phyloP scores from a whole-genome alignment of 2,888 invertebrate species.

The Myathropa florea region DNA sequence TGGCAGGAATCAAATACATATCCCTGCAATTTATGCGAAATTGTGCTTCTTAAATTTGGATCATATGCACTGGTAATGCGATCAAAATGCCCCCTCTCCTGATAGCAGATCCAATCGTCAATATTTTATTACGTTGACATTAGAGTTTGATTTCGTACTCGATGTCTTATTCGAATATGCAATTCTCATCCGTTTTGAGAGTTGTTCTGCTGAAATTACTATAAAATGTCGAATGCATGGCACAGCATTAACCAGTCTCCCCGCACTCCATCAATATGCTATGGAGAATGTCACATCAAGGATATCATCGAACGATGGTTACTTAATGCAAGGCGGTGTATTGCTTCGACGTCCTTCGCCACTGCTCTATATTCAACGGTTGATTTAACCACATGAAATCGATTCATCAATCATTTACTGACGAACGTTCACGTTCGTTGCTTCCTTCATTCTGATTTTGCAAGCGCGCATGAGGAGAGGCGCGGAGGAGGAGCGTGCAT shows the following conservation, averaged over 20 bases:
- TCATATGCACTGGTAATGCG: background rate
- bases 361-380: slow-evolving; percentile 37
- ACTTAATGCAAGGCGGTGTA: background rate
- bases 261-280: too few relatives aligned
- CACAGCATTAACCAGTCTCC: background rate
- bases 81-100: background rate
- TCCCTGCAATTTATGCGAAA: background rate
- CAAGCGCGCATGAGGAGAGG: background rate
- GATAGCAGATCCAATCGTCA: background rate
- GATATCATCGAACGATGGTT: slow-evolving; percentile 15
- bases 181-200: too few relatives aligned
- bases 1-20: background rate
- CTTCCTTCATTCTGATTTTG: background rate
- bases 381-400: slow-evolving; percentile 58
- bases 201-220: too few relatives aligned
- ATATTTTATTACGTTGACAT: background rate
- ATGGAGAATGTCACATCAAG: slow-evolving; percentile 23
- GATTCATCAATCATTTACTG: slow-evolving; percentile 64
- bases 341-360: background rate
- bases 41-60: background rate
- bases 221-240: background rate
- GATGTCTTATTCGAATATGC: too few relatives aligned
- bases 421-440: slow-evolving; percentile 8
- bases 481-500: background rate
- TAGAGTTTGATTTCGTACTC: background rate